These are phyloP conservation scores for Octomys mimax DNA, from an alignment of 2,797 vertebrate species.

Conservation along the genomic window DNA sequence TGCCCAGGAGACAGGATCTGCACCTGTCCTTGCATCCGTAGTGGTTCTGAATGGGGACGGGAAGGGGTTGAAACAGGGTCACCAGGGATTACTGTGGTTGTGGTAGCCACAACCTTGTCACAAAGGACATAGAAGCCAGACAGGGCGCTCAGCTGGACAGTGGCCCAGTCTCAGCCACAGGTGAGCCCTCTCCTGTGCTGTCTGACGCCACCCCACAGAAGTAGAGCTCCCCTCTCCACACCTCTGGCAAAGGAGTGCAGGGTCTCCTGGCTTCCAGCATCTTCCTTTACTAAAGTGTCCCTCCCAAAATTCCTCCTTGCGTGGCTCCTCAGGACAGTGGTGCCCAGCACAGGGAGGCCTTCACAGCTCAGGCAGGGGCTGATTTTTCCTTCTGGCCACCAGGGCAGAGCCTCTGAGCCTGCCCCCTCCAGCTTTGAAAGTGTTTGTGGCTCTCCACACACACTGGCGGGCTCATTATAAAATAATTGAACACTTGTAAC, in stretches of 20 bases:
- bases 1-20: neutral
- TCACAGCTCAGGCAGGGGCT: neutral
- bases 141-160: neutral
- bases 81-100: too few relatives aligned
- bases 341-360: neutral
- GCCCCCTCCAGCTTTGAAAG: neutral
- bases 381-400: neutral
- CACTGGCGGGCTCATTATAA: slow-evolving; percentile 29
- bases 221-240: fast-evolving
- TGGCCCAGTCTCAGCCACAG: neutral
- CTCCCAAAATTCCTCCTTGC: neutral
- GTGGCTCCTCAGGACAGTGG: neutral
- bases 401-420: neutral
- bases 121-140: fast-evolving
- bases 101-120: neutral
- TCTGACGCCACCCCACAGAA: fast-evolving
- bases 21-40: neutral
- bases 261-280: neutral
- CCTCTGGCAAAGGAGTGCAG: neutral
- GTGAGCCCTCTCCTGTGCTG: neutral
- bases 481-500: slow-evolving; percentile 62
- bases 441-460: neutral
- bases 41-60: neutral
- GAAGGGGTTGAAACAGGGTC: too few relatives aligned
- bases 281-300: neutral